Conservation (phyloP, 2,797 vertebrate species). For the Catamblyrhynchus diadema region DNA sequence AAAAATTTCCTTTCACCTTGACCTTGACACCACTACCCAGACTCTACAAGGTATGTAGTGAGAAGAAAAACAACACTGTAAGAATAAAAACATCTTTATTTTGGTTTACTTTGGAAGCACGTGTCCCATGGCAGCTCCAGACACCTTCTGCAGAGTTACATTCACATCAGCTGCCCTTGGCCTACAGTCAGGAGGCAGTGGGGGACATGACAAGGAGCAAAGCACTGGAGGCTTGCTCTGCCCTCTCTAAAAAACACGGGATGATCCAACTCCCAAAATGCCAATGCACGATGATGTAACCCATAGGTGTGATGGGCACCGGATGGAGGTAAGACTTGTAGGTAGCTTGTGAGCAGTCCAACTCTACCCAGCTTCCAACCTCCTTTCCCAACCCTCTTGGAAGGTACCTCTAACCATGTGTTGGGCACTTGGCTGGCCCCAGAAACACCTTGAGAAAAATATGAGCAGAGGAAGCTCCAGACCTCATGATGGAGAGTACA, state of each 20-base stretch:
- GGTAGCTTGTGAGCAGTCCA: accelerated
- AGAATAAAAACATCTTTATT: background rate
- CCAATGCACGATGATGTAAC: background rate
- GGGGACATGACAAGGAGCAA: background rate
- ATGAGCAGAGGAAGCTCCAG: background rate
- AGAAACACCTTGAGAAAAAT: background rate
- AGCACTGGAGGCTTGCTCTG: background rate
- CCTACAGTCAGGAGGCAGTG: accelerated
- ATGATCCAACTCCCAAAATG: background rate
- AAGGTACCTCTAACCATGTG: background rate
- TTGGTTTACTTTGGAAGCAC: background rate
- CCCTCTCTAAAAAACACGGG: background rate
- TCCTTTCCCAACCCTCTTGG: background rate
- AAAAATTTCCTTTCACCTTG: background rate
- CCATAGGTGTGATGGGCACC: background rate
- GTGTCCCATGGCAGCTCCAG: background rate
- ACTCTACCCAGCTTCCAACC: background rate
- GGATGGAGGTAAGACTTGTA: background rate
- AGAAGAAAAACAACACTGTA: background rate
- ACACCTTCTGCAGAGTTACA: background rate
- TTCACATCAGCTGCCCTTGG: accelerated
- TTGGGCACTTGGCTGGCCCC: accelerated
- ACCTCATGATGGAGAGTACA: background rate
- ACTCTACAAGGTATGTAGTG: background rate
- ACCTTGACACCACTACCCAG: background rate